phyloP scores from a whole-genome alignment of 1,140 invertebrate genomes.

The Lepeophtheirus salmonis region DNA sequence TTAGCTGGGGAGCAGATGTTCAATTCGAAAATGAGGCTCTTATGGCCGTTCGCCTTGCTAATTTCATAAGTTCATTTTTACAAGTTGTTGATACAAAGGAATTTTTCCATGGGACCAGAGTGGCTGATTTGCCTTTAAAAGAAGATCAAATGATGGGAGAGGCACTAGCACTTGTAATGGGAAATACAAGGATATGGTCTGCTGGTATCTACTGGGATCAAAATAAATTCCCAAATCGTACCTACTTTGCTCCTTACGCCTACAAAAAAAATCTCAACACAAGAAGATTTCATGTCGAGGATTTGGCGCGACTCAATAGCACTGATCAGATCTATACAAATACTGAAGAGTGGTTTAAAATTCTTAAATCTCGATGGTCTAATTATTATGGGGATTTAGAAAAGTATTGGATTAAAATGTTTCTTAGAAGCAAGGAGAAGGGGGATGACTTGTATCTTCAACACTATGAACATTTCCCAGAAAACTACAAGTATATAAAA shows the following conservation, averaged over 20 bases:
- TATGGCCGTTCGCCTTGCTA: slow-evolving; percentile 77
- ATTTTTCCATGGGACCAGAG: slow-evolving; percentile 73
- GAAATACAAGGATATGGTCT: slow-evolving; percentile 69
- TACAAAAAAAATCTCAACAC: slow-evolving; percentile 66
- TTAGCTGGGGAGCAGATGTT: slow-evolving; percentile 59
- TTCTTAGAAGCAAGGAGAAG: slow-evolving; percentile 67
- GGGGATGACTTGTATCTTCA: slow-evolving; percentile 41
- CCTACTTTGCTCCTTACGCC: slow-evolving; percentile 81
- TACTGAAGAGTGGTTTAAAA: slow-evolving; percentile 57
- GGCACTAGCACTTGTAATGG: slow-evolving; percentile 69
- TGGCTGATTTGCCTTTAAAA: slow-evolving; percentile 64
- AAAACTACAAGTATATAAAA: slow-evolving; percentile 47
- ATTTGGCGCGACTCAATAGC: slow-evolving; percentile 39
- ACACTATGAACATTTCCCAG: slow-evolving; percentile 75
- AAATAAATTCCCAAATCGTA: slow-evolving; percentile 81
- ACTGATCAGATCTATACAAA: slow-evolving; percentile 23
- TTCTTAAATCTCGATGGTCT: slow-evolving; percentile 74
- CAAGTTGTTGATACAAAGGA: slow-evolving; percentile 83
- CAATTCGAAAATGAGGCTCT: slow-evolving; percentile 86
- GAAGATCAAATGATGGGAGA: slow-evolving; percentile 89
- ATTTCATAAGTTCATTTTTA: slow-evolving; percentile 82
- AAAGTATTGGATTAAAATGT: slow-evolving; percentile 78
- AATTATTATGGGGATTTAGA: slow-evolving; percentile 79
- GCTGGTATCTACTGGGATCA: slow-evolving; percentile 84
- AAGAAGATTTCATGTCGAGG: slow-evolving; percentile 65